Conservation (phyloP, 2,797 vertebrate species). For the Nyctibius grandis region DNA sequence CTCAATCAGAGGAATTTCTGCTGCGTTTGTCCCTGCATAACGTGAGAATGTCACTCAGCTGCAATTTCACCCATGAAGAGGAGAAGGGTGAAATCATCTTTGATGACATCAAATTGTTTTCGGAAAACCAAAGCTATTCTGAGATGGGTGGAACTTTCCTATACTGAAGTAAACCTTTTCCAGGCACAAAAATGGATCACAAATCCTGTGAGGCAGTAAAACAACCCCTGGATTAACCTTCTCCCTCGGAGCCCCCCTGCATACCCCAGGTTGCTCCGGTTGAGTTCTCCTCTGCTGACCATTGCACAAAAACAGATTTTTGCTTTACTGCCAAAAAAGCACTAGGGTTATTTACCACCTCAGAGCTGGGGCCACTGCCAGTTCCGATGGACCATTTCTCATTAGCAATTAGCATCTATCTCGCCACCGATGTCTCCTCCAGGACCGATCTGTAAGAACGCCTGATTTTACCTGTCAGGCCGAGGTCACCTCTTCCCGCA, state of each 20-base stretch:
- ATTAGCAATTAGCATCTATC: neutral
- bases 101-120: neutral
- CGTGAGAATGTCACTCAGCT: slow-evolving; percentile 4
- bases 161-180: neutral
- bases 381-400: neutral
- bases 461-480: neutral
- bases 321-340: neutral
- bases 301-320: slow-evolving; percentile 1
- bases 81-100: neutral
- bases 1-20: neutral
- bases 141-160: neutral
- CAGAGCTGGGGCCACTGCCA: neutral
- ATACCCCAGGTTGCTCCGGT: neutral
- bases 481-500: neutral
- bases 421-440: neutral
- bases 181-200: neutral
- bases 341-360: slow-evolving; percentile 6
- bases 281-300: slow-evolving; percentile 28
- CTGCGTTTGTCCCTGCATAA: neutral
- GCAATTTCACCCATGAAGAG: neutral
- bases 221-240: neutral
- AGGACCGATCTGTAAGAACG: neutral
- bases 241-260: neutral
- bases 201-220: neutral
- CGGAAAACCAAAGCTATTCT: slow-evolving; percentile 3